phyloP scores from a whole-genome alignment of 2,797 vertebrate species.

The Gymnocypris eckloni region DNA sequence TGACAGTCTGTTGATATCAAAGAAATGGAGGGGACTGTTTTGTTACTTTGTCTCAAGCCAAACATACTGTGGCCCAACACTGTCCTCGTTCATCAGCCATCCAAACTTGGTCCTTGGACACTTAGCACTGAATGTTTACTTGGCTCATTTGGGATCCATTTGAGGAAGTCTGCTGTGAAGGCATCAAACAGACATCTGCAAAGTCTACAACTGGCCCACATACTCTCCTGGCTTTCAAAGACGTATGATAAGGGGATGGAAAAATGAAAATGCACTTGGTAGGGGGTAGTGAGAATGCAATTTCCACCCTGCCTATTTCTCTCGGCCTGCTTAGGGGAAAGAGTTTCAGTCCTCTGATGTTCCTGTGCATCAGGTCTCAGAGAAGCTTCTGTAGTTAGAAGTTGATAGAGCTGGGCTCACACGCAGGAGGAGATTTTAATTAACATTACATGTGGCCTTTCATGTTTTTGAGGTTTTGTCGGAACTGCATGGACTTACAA shows the following conservation, averaged over 20 bases:
- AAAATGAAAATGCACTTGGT: constrained; percentile 81
- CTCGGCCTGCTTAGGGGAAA: constrained; percentile 70
- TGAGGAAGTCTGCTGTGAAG: constrained; percentile 67
- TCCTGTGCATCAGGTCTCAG: constrained; percentile 68
- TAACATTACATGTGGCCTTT: constrained; percentile 40
- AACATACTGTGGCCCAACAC: constrained; percentile 55
- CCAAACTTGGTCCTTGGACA: constrained; percentile 66
- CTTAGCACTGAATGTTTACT: constrained; percentile 66
- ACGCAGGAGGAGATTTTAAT: constrained; percentile 68
- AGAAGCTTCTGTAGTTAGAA: constrained; percentile 62
- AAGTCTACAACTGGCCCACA: constrained; percentile 59
- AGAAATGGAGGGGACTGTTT: constrained; percentile 52
- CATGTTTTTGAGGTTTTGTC: constrained; percentile 24
- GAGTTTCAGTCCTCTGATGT: constrained; percentile 73
- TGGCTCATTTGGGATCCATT: constrained; percentile 72
- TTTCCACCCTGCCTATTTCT: constrained; percentile 75
- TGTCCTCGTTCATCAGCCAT: constrained; percentile 64
- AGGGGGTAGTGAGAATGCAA: constrained; percentile 76
- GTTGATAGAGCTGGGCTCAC: constrained; percentile 68
- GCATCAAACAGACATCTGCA: constrained; percentile 70
- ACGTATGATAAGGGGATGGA: constrained; percentile 75
- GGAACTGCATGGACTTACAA: constrained; percentile 9
- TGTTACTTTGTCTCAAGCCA: constrained; percentile 57
- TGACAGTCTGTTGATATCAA: constrained; percentile 73
- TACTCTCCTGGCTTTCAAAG: constrained; percentile 73